Evolutionary conservation across 2,888 invertebrate species (phyloP), one percentile per base, ranked within the genome.

Genomic region (Agonopterix subpropinquella): DNA sequence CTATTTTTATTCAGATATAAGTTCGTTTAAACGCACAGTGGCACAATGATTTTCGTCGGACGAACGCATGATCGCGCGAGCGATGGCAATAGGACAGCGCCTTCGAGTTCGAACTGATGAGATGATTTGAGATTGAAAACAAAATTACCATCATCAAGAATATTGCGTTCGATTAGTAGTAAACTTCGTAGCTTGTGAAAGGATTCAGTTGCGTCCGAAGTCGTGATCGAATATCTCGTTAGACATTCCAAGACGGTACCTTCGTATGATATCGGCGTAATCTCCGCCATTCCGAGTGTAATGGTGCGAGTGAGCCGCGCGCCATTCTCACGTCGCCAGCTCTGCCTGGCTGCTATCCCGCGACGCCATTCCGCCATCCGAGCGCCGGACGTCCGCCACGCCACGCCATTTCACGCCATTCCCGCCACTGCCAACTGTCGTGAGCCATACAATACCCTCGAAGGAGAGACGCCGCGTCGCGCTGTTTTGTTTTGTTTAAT

Each of bases 401-500:
- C 63, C 64, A 55, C 57, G 62, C 70, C 67, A 59, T 68, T 64
- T 67, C 61, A 53, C 60, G 65, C 67, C 72, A 62, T 62, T 64
- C 62, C 66, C 65, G 61, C 65, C 63, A 61, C 62, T 37, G 11
- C 61, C 55, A 42, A 59, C 63, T 63, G 63, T 70, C 73, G 68
- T 61, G 55, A 62, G 58, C 68, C 68, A 67, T 59, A 83, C 80
- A 84, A 83, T 79, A 64, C 71, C 13, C 42, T 13, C 13, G 13
- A 11, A 42, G 42, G 8, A 1, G 13, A 11, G 11, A 48, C 56
- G 59, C 59, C 62, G 58, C 65, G 51, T 52, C 58, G 48, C 62
- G 63, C 59, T 59, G 74, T 79, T 81, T 80, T 80, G 77, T 80
- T 82, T 80, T 71, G 70, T 84, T 77, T 80, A 83, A 85, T 84